Conservation (phyloP, 2,113 vertebrate genomes). For the Octodon degus region DNA sequence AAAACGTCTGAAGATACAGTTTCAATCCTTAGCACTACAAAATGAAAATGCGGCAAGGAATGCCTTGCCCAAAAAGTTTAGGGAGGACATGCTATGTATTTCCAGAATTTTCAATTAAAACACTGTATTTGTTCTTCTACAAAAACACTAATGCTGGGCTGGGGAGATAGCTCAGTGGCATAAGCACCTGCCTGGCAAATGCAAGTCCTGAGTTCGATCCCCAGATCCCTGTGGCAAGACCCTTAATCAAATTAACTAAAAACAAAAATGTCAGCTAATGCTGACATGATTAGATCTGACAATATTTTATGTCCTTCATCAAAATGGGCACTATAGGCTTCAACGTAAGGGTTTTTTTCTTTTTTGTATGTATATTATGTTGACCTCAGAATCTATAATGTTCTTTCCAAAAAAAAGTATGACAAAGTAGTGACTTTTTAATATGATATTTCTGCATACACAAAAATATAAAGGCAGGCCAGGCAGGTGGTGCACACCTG, state of each 20-base stretch:
- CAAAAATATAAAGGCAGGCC: neutral
- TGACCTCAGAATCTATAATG: neutral
- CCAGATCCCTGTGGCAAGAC: no score
- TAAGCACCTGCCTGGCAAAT: no score
- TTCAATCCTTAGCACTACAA: neutral
- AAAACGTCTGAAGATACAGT: neutral
- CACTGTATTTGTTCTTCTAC: neutral
- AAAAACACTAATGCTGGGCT: neutral
- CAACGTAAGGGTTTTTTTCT: neutral
- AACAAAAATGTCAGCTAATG: neutral
- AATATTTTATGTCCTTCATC: neutral
- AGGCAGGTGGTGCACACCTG: neutral
- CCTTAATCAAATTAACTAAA: no score
- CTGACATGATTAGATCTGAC: neutral
- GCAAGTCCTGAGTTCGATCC: no score
- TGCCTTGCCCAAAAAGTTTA: neutral
- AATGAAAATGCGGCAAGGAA: neutral
- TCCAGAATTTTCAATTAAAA: neutral
- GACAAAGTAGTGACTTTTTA: slow-evolving; percentile 47
- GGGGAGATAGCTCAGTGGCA: no score
- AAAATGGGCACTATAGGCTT: neutral
- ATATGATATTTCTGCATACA: slow-evolving; percentile 25
- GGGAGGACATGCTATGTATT: neutral
- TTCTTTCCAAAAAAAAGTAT: slow-evolving; percentile 28
- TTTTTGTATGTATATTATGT: neutral